Conservation (phyloP, 1,140 invertebrate genomes). For the Drosophila virilis region DNA sequence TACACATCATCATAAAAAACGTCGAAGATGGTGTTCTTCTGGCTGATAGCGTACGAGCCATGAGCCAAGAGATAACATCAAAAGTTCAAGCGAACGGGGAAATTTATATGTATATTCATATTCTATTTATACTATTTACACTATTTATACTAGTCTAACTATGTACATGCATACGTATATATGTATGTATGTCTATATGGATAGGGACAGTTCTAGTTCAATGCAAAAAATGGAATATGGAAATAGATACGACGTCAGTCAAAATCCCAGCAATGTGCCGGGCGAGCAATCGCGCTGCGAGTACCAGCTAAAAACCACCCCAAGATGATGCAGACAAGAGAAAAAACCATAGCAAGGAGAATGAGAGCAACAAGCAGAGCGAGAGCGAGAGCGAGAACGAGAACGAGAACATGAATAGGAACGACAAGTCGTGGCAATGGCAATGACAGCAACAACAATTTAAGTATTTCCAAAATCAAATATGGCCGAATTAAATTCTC, state of each 20-base stretch:
- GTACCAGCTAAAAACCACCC: constrained; percentile 46
- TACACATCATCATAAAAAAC: constrained; percentile 54
- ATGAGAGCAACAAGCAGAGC: constrained; percentile 10
- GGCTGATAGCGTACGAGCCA: constrained; percentile 1
- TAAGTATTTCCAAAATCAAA: constrained; percentile 79
- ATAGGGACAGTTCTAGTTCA: constrained; percentile 21
- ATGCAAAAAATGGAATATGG: constrained; percentile 42
- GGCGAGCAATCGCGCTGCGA: constrained; percentile 60
- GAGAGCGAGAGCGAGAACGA: constrained; percentile 23
- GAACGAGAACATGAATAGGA: constrained; percentile 33
- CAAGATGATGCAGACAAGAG: constrained; percentile 36
- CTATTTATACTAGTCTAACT: constrained; percentile 13
- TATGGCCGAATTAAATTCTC: constrained; percentile 81
- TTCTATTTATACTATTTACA: constrained; percentile 2
- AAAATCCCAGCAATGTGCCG: constrained; percentile 14
- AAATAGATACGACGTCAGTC: constrained; percentile 41
- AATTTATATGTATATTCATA: constrained; percentile 10
- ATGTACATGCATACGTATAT: not conserved
- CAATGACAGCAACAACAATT: constrained; percentile 66
- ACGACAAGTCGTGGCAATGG: constrained; percentile 12
- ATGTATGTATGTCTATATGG: not conserved
- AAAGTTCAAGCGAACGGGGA: constrained; percentile 1
- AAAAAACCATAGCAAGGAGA: constrained; percentile 21
- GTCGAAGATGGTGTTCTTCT: constrained; percentile 3
- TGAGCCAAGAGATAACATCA: constrained; percentile 25